Evolutionary conservation across 1,140 invertebrate genomes (phyloP).

Genomic region (Camponotus vicinus): DNA sequence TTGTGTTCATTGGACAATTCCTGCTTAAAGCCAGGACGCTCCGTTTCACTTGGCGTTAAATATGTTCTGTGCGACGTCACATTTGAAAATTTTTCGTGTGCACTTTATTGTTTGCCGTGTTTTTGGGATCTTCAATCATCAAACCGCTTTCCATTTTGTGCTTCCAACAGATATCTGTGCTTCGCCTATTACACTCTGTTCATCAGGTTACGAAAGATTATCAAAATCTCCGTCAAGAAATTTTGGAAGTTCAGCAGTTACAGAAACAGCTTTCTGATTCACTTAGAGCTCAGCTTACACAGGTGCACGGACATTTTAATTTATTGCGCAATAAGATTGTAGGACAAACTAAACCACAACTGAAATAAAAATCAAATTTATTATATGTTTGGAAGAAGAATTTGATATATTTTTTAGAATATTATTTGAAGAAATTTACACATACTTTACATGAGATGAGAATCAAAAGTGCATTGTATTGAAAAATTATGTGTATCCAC

Average conservation of each 20-base stretch:
- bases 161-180: conserved; percentile 84
- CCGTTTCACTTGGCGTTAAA: conserved; percentile 32
- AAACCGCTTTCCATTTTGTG: conserved; percentile 61
- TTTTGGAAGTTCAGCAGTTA: conserved; percentile 87
- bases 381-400: not conserved
- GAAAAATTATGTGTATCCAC: not conserved
- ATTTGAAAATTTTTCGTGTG: conserved; percentile 21
- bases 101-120: conserved; percentile 36
- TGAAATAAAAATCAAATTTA: conserved; percentile 75
- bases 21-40: conserved; percentile 52
- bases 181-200: conserved; percentile 87
- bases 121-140: conserved; percentile 50
- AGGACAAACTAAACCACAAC: conserved; percentile 76
- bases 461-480: not conserved
- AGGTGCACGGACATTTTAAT: conserved; percentile 84
- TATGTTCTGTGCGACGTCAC: not conserved
- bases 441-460: conserved; percentile 26
- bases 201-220: conserved; percentile 88
- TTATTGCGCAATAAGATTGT: conserved; percentile 82
- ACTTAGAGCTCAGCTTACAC: conserved; percentile 83
- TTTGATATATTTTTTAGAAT: conserved; percentile 39
- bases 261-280: conserved; percentile 88
- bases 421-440: not conserved
- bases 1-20: conserved; percentile 19
- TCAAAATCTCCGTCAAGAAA: conserved; percentile 87